phyloP scores from a whole-genome alignment of 2,797 vertebrate genomes.

The Enteromius thamalakanensis region DNA sequence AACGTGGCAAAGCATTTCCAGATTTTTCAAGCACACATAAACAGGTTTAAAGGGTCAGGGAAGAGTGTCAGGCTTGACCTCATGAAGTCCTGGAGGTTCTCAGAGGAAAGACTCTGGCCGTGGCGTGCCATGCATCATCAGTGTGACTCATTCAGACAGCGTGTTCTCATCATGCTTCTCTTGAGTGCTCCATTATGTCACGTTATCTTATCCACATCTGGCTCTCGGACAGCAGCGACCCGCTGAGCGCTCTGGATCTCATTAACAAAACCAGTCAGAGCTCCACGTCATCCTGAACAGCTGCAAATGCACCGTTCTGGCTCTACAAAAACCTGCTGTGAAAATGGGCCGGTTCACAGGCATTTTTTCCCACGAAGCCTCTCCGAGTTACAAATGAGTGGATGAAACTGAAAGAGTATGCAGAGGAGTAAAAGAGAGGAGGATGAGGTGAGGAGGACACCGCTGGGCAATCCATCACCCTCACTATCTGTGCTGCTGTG shows the following conservation, averaged over 20 bases:
- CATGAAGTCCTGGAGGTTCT: constrained; percentile 35
- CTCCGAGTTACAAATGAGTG: not conserved
- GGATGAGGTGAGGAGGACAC: constrained; percentile 11
- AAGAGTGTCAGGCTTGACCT: constrained; percentile 34
- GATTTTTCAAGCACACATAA: constrained; percentile 4
- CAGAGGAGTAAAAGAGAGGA: not conserved
- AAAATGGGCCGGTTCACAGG: constrained; percentile 26
- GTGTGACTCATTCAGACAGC: constrained; percentile 42
- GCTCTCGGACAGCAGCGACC: constrained; percentile 27
- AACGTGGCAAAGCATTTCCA: not conserved
- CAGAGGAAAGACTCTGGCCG: not conserved
- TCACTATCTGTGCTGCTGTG: not conserved
- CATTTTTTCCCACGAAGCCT: constrained; percentile 11
- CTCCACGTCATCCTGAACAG: constrained; percentile 39
- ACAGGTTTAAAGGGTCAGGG: constrained; percentile 36
- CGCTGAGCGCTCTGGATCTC: constrained; percentile 22
- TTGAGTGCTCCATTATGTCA: constrained; percentile 23
- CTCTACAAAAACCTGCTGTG: constrained; percentile 8
- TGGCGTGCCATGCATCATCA: constrained; percentile 16
- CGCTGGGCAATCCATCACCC: constrained; percentile 7
- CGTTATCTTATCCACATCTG: constrained; percentile 50
- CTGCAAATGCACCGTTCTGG: constrained; percentile 23
- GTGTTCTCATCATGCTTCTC: constrained; percentile 36
- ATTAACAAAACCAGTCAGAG: constrained; percentile 18
- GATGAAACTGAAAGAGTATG: not conserved